Evolutionary conservation across 64 coral and sea anemone species (phyloP), one percentile per base, ranked within the genome.

Genomic region (Montipora sp.): DNA sequence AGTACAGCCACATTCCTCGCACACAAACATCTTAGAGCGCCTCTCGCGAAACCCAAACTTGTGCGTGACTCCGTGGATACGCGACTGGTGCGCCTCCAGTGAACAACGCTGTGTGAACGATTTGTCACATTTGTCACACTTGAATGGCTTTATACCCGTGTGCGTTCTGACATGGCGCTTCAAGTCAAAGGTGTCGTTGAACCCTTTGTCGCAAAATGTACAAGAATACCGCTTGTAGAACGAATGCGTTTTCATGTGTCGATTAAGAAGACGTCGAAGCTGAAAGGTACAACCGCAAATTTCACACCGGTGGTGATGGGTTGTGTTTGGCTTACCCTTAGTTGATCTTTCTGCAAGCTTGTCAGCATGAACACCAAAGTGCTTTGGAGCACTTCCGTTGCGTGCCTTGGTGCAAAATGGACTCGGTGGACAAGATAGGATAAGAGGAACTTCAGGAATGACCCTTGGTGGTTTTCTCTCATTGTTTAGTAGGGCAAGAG

Each of bases 121-220:
- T 84, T 99, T 99, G 43, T 99, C 98, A 78, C 98, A 99, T 49
- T 77, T 53, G 47, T 89, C 91, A n/a, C 98, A 99, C 80, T 99
- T 99, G 36, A 99, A 99, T 18, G 98, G 98, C 24, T 99, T 99
- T 45, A 99, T 96, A 1, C 98, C 98, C 14, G 98, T 99, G 78
- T 99, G 98, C 61, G 98, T 99, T 93, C 98, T 90, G 75, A 99
- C 93, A 66, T 99, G 98, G 55, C 98, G 94, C 83, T 99, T 99
- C 43, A 99, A 81, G 67, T 99, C 98, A 87, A 99, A 99, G 47
- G 98, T 99, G 59, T 99, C 98, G 55, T 99, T 99, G 66, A 99
- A 99, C 3, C 98, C 98, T 59, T 99, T 99, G 20, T 92, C 98
- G 70, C 98, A 99, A 53, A 74, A 99, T 16, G 86, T 80, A 65